A percentile compares a stretch with the other conserved stretches of the same genome.
These are phyloP conservation scores for Mnemiopsis leidyi DNA, from an alignment of 37 sponge, comb jelly and placozoan species.

Conservation along the genomic window DNA sequence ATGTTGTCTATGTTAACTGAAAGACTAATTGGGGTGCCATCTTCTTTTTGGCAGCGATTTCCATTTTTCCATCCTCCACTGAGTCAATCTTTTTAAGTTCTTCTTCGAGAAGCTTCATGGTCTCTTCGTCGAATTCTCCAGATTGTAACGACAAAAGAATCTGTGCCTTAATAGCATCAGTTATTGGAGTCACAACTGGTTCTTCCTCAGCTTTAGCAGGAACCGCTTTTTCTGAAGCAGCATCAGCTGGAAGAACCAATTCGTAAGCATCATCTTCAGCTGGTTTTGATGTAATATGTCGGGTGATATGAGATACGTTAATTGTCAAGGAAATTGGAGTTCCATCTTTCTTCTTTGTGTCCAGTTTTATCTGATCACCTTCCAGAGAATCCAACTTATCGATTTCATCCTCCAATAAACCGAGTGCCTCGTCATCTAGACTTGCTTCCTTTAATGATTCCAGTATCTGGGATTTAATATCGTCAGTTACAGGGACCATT, in stretches of 20 bases:
- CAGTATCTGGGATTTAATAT: not conserved
- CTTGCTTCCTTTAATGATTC: not conserved
- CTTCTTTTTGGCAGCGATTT: constrained; percentile 9
- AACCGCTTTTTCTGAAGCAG: not conserved
- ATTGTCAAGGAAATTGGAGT: constrained; percentile 2
- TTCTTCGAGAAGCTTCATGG: not conserved
- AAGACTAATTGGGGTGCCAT: constrained; percentile 48
- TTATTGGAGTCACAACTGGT: not conserved
- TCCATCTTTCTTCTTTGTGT: constrained; percentile 14
- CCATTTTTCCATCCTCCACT: not conserved
- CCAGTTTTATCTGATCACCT: not conserved
- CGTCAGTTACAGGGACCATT: not conserved
- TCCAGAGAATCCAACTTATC: not conserved
- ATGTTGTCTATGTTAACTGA: constrained; percentile 46
- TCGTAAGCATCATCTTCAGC: not conserved
- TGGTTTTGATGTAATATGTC: too few species aligned
- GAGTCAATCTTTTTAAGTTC: constrained; percentile 24
- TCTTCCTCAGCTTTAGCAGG: not conserved
- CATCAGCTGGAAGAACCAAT: not conserved
- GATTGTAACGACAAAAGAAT: not conserved
- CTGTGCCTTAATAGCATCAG: constrained; percentile 30
- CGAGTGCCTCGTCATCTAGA: not conserved
- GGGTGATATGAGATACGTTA: too few species aligned
- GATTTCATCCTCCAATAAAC: not conserved
- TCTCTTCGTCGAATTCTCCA: constrained; percentile 37